These are phyloP conservation scores for Tokudaia muenninki DNA, from an alignment of 2,797 vertebrate genomes.

Conservation along the genomic window DNA sequence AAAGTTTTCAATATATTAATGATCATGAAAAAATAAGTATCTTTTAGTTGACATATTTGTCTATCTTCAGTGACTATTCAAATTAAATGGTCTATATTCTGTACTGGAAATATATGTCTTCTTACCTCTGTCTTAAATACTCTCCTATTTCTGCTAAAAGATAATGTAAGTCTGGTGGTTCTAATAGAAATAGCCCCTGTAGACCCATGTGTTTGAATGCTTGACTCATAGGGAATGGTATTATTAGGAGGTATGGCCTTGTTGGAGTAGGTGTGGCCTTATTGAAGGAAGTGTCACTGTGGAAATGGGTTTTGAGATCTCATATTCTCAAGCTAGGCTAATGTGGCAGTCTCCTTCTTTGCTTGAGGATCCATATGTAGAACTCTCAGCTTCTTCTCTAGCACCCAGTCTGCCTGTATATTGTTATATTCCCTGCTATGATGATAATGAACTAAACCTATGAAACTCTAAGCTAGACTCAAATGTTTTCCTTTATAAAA, in stretches of 20 bases:
- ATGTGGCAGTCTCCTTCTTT: neutral
- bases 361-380: neutral
- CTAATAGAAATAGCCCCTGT: neutral
- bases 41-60: neutral
- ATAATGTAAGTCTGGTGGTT: neutral
- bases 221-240: neutral
- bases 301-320: neutral
- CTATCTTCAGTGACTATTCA: neutral
- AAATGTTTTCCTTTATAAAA: neutral
- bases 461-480: neutral
- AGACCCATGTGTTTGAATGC: neutral
- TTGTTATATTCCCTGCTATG: neutral
- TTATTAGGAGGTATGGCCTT: neutral
- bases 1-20: neutral
- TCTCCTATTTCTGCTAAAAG: neutral
- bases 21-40: neutral
- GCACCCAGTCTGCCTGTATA: neutral
- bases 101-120: neutral
- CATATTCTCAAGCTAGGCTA: neutral
- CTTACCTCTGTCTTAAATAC: neutral
- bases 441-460: neutral
- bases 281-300: neutral
- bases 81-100: neutral
- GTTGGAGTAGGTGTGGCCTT: neutral
- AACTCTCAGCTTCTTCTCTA: neutral